A percentile compares a stretch with the other conserved stretches of the same genome.
Conservation (phyloP, 2,888 invertebrate species). For the Lamellibrachia satsuma region DNA sequence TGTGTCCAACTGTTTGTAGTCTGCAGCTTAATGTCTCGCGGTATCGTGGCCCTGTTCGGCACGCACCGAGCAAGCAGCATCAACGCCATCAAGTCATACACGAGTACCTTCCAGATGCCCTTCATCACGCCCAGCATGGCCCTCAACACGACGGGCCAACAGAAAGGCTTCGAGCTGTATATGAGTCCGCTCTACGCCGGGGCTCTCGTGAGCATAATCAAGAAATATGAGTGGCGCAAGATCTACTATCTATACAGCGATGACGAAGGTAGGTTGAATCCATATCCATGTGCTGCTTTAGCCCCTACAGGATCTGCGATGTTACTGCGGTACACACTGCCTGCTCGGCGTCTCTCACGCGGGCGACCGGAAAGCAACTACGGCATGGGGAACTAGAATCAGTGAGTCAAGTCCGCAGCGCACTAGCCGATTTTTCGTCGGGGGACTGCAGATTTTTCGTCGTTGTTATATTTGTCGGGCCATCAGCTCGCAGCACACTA, state of each 20-base stretch:
- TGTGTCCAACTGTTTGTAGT: conserved; percentile 45
- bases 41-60: conserved; percentile 54
- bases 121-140: conserved; percentile 55
- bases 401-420: no score
- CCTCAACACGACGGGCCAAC: conserved; percentile 43
- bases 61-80: conserved; percentile 51
- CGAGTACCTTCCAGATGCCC: conserved; percentile 58
- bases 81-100: conserved; percentile 58
- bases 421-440: no score
- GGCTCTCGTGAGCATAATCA: conserved; percentile 93
- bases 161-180: conserved; percentile 57
- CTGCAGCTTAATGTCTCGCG: conserved; percentile 52
- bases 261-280: conserved; percentile 66
- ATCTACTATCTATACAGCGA: conserved; percentile 91
- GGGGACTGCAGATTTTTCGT: no score
- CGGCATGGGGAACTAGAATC: no score
- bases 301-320: background rate
- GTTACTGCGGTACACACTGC: background rate
- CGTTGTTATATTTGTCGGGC: no score
- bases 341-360: no score
- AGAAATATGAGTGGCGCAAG: conserved; percentile 88
- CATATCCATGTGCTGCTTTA: background rate
- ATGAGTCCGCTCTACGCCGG: conserved; percentile 95
- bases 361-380: no score
- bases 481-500: no score